Percentiles rank a stretch among this genome's conserved stretches.
Evolutionary conservation across 2,113 vertebrate species (phyloP).

Genomic region (Dinomys branickii): DNA sequence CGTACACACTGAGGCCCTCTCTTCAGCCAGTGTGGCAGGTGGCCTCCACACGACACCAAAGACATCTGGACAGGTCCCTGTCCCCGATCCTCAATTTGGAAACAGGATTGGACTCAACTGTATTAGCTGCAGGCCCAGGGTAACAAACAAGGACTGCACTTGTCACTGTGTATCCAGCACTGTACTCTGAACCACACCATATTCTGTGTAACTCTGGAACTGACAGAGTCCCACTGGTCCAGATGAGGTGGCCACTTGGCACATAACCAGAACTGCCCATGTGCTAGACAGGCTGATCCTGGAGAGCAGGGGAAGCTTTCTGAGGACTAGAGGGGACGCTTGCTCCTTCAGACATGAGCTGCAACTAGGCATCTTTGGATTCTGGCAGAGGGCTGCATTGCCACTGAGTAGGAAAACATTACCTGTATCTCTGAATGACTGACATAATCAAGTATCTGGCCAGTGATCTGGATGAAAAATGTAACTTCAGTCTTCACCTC

Average conservation of each 20-base stretch:
- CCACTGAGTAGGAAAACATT: neutral
- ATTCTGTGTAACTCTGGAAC: neutral
- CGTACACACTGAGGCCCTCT: neutral
- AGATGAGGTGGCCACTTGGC: neutral
- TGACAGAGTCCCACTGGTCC: neutral
- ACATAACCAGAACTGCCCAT: neutral
- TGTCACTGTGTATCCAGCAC: neutral
- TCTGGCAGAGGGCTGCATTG: neutral
- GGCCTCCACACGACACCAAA: neutral
- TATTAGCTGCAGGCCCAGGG: neutral
- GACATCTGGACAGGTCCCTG: neutral
- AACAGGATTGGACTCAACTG: neutral
- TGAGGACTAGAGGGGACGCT: neutral
- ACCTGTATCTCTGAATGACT: neutral
- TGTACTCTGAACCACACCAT: neutral
- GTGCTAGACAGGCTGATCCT: neutral
- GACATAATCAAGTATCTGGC: neutral
- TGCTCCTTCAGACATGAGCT: too few species aligned
- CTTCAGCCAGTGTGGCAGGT: neutral
- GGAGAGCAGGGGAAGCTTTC: neutral
- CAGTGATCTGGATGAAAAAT: neutral
- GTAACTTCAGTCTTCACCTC: neutral
- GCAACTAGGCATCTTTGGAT: neutral
- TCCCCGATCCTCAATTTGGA: neutral
- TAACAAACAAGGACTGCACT: fast-evolving